phyloP scores from a whole-genome alignment of 2,797 vertebrate genomes.

The Paedocypris micromegethes region DNA sequence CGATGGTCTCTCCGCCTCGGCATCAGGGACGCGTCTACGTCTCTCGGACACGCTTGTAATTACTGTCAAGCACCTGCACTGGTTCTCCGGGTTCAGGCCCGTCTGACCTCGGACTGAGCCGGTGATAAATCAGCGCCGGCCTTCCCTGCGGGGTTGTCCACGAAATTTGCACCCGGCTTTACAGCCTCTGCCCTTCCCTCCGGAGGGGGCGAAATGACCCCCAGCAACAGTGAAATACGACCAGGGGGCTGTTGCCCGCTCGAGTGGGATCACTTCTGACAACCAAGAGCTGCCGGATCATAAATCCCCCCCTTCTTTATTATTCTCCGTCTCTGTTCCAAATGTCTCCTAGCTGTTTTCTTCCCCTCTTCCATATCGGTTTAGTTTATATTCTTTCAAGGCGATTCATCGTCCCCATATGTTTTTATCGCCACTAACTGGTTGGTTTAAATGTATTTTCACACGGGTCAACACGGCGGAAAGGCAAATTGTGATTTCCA shows the following conservation, averaged over 20 bases:
- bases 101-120: conserved; percentile 32
- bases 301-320: conserved; percentile 69
- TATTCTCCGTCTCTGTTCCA: conserved; percentile 42
- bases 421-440: no score
- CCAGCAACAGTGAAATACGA: conserved; percentile 65
- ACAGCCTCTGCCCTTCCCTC: conserved; percentile 53
- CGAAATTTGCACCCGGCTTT: conserved; percentile 51
- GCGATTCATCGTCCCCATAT: no score
- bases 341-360: conserved; percentile 43
- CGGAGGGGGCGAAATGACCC: conserved; percentile 51
- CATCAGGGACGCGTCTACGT: no score
- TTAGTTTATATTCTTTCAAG: conserved; percentile 60
- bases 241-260: conserved; percentile 59
- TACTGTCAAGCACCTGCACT: conserved; percentile 14
- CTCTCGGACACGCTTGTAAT: background rate
- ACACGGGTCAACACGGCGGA: no score
- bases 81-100: conserved; percentile 40
- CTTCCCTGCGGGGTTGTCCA: conserved; percentile 50
- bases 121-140: conserved; percentile 41
- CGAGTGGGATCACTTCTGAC: conserved; percentile 63
- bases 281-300: conserved; percentile 60
- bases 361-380: conserved; percentile 51
- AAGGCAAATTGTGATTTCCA: no score
- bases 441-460: no score
- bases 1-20: no score